phyloP scores from a whole-genome alignment of 2,888 invertebrate genomes.

The Creontiades dilutus region DNA sequence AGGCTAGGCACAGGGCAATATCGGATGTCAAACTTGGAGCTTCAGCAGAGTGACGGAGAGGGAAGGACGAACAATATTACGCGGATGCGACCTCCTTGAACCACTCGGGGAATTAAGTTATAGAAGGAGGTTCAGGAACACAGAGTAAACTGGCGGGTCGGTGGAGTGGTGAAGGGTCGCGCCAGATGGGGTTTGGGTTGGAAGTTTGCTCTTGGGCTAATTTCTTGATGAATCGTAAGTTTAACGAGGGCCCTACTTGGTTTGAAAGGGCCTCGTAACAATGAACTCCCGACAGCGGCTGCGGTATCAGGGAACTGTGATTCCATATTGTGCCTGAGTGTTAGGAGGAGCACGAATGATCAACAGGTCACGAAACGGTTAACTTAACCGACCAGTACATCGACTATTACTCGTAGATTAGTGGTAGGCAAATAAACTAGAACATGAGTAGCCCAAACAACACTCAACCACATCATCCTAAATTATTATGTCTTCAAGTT shows the following conservation, averaged over 20 bases:
- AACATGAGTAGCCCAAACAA: no score
- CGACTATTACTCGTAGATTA: no score
- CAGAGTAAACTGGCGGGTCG: conserved; percentile 18
- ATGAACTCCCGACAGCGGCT: conserved; percentile 2
- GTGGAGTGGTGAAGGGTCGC: neutral
- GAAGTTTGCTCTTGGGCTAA: conserved; percentile 49
- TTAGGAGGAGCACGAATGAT: neutral
- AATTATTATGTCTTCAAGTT: no score
- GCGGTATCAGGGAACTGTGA: neutral
- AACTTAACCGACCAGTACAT: neutral
- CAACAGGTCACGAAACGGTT: neutral
- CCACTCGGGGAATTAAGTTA: conserved; percentile 52
- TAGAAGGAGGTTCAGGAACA: conserved; percentile 17
- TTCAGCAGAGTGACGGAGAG: conserved; percentile 24
- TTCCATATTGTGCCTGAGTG: neutral
- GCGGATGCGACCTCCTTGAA: conserved; percentile 46
- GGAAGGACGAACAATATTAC: conserved; percentile 44
- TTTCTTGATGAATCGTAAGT: conserved; percentile 51
- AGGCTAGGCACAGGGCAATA: conserved; percentile 26
- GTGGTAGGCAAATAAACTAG: no score
- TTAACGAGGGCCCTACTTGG: conserved; percentile 45
- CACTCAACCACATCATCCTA: no score
- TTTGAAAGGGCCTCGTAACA: conserved; percentile 44
- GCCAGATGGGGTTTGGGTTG: conserved; percentile 44
- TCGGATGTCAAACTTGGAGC: conserved; percentile 52